Percentiles rank a stretch among this genome's conserved stretches.
Evolutionary conservation across 2,797 vertebrate genomes (phyloP).

Genomic region (Merluccius polli): DNA sequence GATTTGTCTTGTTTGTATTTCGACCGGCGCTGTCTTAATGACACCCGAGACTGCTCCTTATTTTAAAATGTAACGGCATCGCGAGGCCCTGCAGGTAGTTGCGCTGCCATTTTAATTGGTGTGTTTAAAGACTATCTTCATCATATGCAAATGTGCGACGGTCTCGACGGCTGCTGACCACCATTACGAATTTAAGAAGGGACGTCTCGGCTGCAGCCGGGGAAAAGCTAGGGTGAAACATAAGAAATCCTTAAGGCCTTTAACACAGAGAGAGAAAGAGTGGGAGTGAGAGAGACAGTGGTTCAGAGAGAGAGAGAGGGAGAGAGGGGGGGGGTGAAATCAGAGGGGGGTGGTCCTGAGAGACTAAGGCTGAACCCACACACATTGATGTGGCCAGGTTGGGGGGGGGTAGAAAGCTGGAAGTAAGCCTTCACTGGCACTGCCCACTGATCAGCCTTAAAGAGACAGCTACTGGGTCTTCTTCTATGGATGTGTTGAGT

Average conservation of each 20-base stretch:
- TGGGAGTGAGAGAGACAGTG: too few relatives aligned
- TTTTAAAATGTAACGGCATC: constrained; percentile 45
- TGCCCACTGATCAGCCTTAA: constrained; percentile 17
- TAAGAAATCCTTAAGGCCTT: constrained; percentile 80
- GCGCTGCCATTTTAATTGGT: constrained; percentile 62
- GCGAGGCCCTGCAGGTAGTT: constrained; percentile 50
- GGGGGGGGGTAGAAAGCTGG: constrained; percentile 6
- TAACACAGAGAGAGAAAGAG: too few relatives aligned
- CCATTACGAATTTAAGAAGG: constrained; percentile 92
- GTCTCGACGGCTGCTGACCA: constrained; percentile 64
- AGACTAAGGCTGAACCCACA: constrained; percentile 30
- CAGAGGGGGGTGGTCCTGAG: constrained; percentile 71
- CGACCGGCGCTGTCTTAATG: constrained; percentile 55
- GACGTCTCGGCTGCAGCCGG: constrained; percentile 73
- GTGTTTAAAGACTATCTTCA: constrained; percentile 53
- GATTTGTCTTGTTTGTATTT: constrained; percentile 70
- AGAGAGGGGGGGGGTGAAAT: not conserved
- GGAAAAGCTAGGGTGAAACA: constrained; percentile 85
- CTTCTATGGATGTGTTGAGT: not conserved
- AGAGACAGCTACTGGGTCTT: constrained; percentile 23
- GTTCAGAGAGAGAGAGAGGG: too few relatives aligned
- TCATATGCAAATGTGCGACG: constrained; percentile 64
- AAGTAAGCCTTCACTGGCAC: constrained; percentile 5
- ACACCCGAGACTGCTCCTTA: constrained; percentile 50
- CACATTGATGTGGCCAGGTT: constrained; percentile 35